Evolutionary conservation across 1,140 invertebrate genomes (phyloP).

Genomic region (Trichoplusia ni): DNA sequence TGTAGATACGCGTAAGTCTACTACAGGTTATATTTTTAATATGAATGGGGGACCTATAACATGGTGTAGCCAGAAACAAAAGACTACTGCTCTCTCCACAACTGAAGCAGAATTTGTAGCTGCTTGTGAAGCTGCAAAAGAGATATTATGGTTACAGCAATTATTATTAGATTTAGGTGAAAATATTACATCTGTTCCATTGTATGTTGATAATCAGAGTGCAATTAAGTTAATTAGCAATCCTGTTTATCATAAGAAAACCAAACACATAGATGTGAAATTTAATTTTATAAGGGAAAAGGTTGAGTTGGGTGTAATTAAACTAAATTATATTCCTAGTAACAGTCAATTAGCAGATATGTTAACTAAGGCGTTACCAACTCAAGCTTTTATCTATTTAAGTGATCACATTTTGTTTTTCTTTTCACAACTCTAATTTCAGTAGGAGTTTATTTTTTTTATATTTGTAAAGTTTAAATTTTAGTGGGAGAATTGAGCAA

Average conservation of each 20-base stretch:
- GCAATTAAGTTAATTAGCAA: conserved; percentile 30
- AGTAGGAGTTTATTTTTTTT: no score
- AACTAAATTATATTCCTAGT: conserved; percentile 23
- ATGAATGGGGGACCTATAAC: conserved; percentile 32
- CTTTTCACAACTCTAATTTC: no score
- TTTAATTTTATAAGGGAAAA: conserved; percentile 49
- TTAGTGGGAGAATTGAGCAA: no score
- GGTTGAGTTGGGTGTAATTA: conserved; percentile 7
- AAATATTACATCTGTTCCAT: background rate
- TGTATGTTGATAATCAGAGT: conserved; percentile 15
- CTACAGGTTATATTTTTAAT: conserved; percentile 31
- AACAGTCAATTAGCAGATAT: conserved; percentile 31
- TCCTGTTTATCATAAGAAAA: conserved; percentile 42
- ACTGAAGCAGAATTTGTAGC: no score
- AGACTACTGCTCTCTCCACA: no score
- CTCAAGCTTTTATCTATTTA: background rate
- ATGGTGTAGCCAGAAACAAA: conserved; percentile 32
- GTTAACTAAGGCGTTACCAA: conserved; percentile 28
- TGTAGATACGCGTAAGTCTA: conserved; percentile 23
- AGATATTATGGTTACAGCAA: conserved; percentile 31
- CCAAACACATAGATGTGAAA: conserved; percentile 54
- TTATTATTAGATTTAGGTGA: conserved; percentile 13
- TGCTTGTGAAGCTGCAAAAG: conserved; percentile 20
- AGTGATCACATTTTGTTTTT: conserved; percentile 3
- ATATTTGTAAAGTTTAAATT: no score